Base-by-base conservation (phyloP, 1,140 invertebrate species). In the Bombus confusus region DNA sequence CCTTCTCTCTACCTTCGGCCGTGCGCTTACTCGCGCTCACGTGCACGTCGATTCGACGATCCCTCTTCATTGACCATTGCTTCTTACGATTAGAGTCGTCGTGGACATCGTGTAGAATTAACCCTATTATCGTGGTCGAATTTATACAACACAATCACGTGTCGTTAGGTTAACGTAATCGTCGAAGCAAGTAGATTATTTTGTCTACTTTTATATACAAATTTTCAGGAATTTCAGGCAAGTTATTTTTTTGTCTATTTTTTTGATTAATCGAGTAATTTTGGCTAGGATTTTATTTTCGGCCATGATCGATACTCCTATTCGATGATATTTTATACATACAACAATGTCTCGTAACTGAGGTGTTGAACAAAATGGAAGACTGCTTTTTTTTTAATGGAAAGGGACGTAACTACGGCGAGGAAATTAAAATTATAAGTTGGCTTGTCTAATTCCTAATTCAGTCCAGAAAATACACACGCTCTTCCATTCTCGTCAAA, bases 41-140 rank as follows among this genome's bases (percentile, higher is more conserved):
- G 72, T 77, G 37, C 68, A 37, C 76, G 62, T 75, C 87, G 87
- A 88, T 88, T 88, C 85, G 75, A 43, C 83, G 87, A 85, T 69
- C 75, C 82, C 87, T 86, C 88, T 59, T 88, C 83, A 88, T 89
- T 69, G 76, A 73, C 77, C 73, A 13, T 75, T 52, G 88, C 64
- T 68, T 28, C 87, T 75, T 43, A 41, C 39, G 69, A 43, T 72
- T 72, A 75, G 62, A 18, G 31, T 8, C 8, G 31, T 13, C 66
- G 22, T 25, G 43, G n/a, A 31, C 52, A 78, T 68, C 12, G 47
- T 39, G 57, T 41, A 31, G n/a, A 77, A 41, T 77, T 64, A 64
- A 41, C 41, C 6, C 41, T 15, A 72, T 39, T 43, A 18, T 72
- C 12, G 12, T 10, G 22, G 9, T 10, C 31, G 31, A 10, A 8